Percentiles rank a stretch among this genome's conserved stretches.
Evolutionary conservation across 2,888 invertebrate species (phyloP).

Genomic region (Terebella lapidaria): DNA sequence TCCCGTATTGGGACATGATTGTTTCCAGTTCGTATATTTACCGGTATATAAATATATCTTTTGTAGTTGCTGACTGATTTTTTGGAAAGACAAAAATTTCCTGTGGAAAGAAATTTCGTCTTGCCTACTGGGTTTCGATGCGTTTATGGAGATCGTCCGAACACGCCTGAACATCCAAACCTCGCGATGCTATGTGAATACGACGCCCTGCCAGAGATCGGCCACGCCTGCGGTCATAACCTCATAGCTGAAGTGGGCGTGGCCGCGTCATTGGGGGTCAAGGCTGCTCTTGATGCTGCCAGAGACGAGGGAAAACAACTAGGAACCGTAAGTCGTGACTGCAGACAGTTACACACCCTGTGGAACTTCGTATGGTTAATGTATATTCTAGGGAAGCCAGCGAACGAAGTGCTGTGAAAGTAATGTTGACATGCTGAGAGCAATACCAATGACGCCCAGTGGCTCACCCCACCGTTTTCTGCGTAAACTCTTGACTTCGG

Average conservation of each 20-base stretch:
- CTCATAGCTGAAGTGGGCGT: slow-evolving; percentile 23
- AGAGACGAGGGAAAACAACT: slow-evolving; percentile 1
- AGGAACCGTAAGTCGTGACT: slow-evolving; percentile 19
- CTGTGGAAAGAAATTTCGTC: slow-evolving; percentile 20
- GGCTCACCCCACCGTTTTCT: no score
- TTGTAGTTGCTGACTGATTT: slow-evolving; percentile 25
- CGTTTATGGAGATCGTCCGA: neutral
- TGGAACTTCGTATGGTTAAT: no score
- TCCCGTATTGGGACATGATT: no score
- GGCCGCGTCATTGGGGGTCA: slow-evolving; percentile 20
- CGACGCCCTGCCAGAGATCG: slow-evolving; percentile 30
- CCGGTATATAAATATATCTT: no score
- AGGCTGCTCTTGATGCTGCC: slow-evolving; percentile 19
- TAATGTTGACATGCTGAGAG: no score
- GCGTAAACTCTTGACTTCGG: no score
- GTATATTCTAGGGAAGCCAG: no score
- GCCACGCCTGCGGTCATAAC: slow-evolving; percentile 26
- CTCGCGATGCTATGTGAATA: slow-evolving; percentile 50
- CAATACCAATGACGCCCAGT: no score
- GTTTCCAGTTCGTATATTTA: no score
- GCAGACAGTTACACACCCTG: slow-evolving; percentile 20
- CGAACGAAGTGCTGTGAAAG: no score
- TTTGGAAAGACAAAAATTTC: slow-evolving; percentile 30
- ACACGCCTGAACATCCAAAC: slow-evolving; percentile 23
- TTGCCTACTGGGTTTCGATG: slow-evolving; percentile 11